Base-by-base conservation (phyloP, 2,797 vertebrate species). In the Malacoraja senta region DNA sequence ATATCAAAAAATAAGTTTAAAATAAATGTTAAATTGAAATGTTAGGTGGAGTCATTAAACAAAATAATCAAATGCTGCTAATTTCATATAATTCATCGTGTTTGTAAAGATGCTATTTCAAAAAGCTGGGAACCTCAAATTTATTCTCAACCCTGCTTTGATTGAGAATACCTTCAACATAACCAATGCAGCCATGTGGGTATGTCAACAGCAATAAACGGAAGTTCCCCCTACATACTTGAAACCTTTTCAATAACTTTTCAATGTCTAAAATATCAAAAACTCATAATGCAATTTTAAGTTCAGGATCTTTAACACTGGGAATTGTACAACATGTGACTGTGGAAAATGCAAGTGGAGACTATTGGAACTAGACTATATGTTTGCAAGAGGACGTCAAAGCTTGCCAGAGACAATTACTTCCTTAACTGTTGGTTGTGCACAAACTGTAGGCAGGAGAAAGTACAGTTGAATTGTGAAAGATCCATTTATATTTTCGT, bases 1-100 rank as follows among this genome's bases (percentile, higher is more conserved):
- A 91, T 44, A 72, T 65, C 29, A n/a, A 61, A 86, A 86, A 65
- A 88, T 65, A 35, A 32, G 8, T 65, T 88, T n/a, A 88, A 88
- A 88, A 88, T 88, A 88, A 32, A 88, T 65, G 29, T 88, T 88
- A n/a, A 61, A 26, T 58, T 26, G 3, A 84, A 63, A n/a, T 63
- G 4, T 1, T 15, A 68, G 63, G 15, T 65, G 61, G 4, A 35
- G n/a, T 65, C n/a, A 15, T 63, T 68, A 13, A 35, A 17, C 15
- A 68, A 65, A 32, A 8, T 32, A 65, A 88, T 88, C 63, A 88
- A 88, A 32, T 32, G 32, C 29, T 88, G 84, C n/a, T 32, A 35
- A 65, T n/a, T 65, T 65, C 10, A 26, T 3, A 65, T 35, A 35
- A 65, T 32, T 32, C 61, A 53, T 65, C 8, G 3, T n/a, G n/a